These are phyloP conservation scores for Chaetogeoica ovagalla DNA, from an alignment of 2,888 invertebrate species.

Conservation along the genomic window DNA sequence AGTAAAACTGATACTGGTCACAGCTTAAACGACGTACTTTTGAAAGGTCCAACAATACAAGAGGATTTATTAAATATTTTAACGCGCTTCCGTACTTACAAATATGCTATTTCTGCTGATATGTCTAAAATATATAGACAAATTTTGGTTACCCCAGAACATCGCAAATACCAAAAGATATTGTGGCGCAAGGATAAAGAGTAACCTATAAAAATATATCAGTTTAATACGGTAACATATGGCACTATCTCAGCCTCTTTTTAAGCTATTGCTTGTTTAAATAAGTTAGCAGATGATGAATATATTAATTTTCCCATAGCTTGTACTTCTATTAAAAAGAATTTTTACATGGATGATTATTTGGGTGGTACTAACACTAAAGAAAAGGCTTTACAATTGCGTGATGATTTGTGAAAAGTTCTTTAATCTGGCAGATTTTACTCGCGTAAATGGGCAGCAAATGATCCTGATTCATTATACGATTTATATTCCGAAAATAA, in stretches of 20 bases:
- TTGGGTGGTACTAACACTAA: slow-evolving; percentile 54
- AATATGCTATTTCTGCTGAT: slow-evolving; percentile 58
- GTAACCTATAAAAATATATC: slow-evolving; percentile 57
- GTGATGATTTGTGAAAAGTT: slow-evolving; percentile 24
- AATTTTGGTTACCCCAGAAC: slow-evolving; percentile 52
- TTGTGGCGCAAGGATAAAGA: slow-evolving; percentile 57
- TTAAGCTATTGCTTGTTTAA: slow-evolving; percentile 56
- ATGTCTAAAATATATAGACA: slow-evolving; percentile 59
- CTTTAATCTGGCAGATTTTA: not conserved
- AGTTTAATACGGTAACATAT: slow-evolving; percentile 57
- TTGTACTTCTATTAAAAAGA: slow-evolving; percentile 45
- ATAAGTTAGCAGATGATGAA: slow-evolving; percentile 55
- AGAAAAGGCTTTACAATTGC: slow-evolving; percentile 54
- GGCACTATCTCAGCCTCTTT: slow-evolving; percentile 56
- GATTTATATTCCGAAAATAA: slow-evolving; percentile 52
- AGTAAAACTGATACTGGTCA: not conserved
- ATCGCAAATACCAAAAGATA: slow-evolving; percentile 58
- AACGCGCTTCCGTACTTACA: slow-evolving; percentile 56
- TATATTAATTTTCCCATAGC: slow-evolving; percentile 54
- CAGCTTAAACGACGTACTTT: slow-evolving; percentile 44
- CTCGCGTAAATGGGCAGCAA: not conserved
- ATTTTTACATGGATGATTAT: slow-evolving; percentile 57
- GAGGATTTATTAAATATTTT: slow-evolving; percentile 58
- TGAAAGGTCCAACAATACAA: slow-evolving; percentile 58
- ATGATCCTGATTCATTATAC: not conserved